These are phyloP conservation scores for Drosophila aff. DNA, from an alignment of 1,140 invertebrate species.

Conservation along the genomic window DNA sequence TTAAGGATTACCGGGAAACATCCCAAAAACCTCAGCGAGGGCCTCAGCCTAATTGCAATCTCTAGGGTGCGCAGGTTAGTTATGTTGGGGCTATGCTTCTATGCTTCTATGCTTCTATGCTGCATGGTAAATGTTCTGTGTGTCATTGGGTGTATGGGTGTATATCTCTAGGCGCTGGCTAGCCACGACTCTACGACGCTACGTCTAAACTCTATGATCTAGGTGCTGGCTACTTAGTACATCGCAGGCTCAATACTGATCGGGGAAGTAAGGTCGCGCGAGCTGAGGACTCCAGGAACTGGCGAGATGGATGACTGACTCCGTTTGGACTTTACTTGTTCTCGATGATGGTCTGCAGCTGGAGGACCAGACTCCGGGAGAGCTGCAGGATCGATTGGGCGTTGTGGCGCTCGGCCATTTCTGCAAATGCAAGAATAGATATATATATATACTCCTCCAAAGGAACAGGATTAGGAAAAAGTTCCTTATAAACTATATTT, in stretches of 20 bases:
- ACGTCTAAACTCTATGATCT: slow-evolving; percentile 28
- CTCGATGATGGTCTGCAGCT: slow-evolving; percentile 95
- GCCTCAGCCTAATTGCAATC: slow-evolving; percentile 45
- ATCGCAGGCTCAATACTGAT: slow-evolving; percentile 67
- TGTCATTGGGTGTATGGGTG: neutral
- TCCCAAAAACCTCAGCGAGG: slow-evolving; percentile 27
- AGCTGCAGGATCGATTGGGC: slow-evolving; percentile 92
- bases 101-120: neutral
- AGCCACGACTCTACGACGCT: slow-evolving; percentile 6
- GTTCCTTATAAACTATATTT: neutral
- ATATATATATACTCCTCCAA: neutral
- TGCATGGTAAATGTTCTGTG: neutral
- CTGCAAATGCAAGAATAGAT: slow-evolving; percentile 85
- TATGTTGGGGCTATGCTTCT: neutral
- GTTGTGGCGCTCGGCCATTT: slow-evolving; percentile 98
- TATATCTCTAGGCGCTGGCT: slow-evolving; percentile 2
- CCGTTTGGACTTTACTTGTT: slow-evolving; percentile 88
- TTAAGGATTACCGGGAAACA: slow-evolving; percentile 21
- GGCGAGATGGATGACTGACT: neutral
- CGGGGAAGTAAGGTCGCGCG: slow-evolving; percentile 42
- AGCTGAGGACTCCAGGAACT: slow-evolving; percentile 30
- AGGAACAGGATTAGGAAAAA: neutral
- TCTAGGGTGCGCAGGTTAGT: slow-evolving; percentile 25
- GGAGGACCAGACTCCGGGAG: slow-evolving; percentile 93
- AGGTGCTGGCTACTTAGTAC: slow-evolving; percentile 54